Conservation (phyloP, 2,797 vertebrate genomes). For the Sylvia borin region DNA sequence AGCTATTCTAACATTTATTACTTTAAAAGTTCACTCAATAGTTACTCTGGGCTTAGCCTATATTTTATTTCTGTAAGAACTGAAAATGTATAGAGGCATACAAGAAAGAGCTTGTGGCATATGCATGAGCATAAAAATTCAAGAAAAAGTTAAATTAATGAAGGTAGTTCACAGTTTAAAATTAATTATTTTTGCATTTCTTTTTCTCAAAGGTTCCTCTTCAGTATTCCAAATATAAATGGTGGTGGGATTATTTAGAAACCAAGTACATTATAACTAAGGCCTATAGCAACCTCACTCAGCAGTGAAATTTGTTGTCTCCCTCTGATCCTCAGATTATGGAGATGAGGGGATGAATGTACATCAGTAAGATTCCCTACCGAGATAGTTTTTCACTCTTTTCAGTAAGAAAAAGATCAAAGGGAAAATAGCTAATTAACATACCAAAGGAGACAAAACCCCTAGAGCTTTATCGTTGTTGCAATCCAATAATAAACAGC, state of each 20-base stretch:
- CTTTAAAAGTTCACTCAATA: not conserved
- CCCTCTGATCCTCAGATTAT: constrained; percentile 83
- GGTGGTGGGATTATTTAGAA: constrained; percentile 66
- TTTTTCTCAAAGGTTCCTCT: constrained; percentile 49
- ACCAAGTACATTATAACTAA: constrained; percentile 61
- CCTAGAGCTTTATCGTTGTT: constrained; percentile 84
- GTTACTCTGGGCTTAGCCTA: not conserved
- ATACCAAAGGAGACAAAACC: constrained; percentile 86
- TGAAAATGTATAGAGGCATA: not conserved
- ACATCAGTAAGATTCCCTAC: constrained; percentile 81
- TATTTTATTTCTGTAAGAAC: constrained; percentile 2
- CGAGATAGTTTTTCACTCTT: constrained; percentile 85
- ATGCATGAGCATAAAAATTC: constrained; percentile 47
- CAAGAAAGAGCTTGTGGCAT: constrained; percentile 23
- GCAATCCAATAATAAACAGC: constrained; percentile 86
- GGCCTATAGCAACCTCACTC: constrained; percentile 74
- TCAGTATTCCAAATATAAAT: constrained; percentile 48
- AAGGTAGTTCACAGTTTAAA: constrained; percentile 47
- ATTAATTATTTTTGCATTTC: constrained; percentile 57
- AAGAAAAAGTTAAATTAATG: constrained; percentile 51
- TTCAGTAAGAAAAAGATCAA: constrained; percentile 83
- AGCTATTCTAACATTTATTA: not conserved
- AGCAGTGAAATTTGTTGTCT: constrained; percentile 79
- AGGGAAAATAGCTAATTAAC: constrained; percentile 83
- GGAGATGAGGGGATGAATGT: constrained; percentile 82